Evolutionary conservation across 2,113 vertebrate genomes (phyloP), one percentile per base, ranked within the genome.

Genomic region (Siphamia tubifer): DNA sequence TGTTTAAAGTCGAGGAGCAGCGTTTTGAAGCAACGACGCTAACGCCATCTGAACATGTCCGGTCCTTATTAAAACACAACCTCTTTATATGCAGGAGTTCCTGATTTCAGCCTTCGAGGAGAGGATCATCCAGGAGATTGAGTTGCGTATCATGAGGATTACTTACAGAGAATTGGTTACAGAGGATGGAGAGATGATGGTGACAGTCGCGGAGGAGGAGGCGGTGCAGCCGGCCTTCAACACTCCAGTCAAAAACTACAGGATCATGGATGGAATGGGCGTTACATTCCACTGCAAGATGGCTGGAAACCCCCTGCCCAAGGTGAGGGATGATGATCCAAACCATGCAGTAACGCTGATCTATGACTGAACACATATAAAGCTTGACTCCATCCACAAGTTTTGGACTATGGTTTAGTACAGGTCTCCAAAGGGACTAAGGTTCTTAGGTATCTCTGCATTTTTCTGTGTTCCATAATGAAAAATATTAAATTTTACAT

Each of bases 211-310:
- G 34, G 96, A 98, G 61, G 91, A 94, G 11, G 94, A 96, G 83
- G 93, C 95, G 13, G 51, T 93, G 56, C 92, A 93, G 89, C 93
- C 98, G n/a, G 89, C 90, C 85, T 96, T 99, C 44, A 89, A 95
- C 16, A 90, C 96, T 36, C 91, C 93, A 1, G 83, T 99, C 58
- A 99, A 98, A 84, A 99, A 95, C 91, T 99, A 98, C 52, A 93
- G 97, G 84, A 93, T 96, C 62, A 83, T 98, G 86, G 98, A 99
- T 57, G 98, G 96, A 44, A 97, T 94, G 92, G 94, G 94, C 10
- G 96, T 96, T 74, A 99, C 96, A 19, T 99, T 99, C 87, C 95
- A 97, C 83, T 99, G 98, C 89, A 98, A 94, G 85, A 95, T 93
- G 77, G 87, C 91, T 80, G 97, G 98, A 82, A 93, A 90, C 12